Evolutionary conservation across 1,140 invertebrate species (phyloP).

Genomic region (Rhopalosiphum maidis): DNA sequence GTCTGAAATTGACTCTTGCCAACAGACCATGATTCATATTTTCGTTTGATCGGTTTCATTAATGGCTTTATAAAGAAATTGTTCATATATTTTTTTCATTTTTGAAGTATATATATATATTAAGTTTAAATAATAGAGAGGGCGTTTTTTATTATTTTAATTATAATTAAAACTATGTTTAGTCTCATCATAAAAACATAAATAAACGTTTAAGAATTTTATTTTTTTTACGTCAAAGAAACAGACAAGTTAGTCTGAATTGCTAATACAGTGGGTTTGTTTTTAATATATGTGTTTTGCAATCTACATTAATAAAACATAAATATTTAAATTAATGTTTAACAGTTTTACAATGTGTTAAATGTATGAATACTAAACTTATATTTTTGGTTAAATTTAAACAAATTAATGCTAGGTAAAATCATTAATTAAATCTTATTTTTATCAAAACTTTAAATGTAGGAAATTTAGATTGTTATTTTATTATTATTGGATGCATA

Average conservation of each 20-base stretch:
- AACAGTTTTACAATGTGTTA: neutral
- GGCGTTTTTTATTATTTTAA: neutral
- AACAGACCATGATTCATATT: conserved; percentile 34
- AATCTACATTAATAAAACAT: neutral
- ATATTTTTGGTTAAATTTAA: no score
- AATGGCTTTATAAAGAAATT: neutral
- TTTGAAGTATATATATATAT: neutral
- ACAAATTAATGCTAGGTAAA: no score
- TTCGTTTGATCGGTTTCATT: conserved; percentile 21
- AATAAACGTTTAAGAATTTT: neutral
- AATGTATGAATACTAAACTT: neutral
- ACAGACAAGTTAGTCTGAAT: neutral
- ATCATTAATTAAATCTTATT: no score
- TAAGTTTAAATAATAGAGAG: neutral
- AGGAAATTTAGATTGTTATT: no score
- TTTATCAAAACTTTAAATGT: no score
- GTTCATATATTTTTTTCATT: neutral
- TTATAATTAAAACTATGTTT: neutral
- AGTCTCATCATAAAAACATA: neutral
- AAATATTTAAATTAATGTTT: neutral
- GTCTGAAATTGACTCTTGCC: conserved; percentile 10
- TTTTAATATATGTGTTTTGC: neutral
- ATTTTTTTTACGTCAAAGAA: neutral
- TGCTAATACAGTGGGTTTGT: neutral
- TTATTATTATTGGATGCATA: no score